A percentile compares a stretch with the other conserved stretches of the same genome.
phyloP scores from a whole-genome alignment of 1,140 invertebrate species.

The Drosophila azteca region DNA sequence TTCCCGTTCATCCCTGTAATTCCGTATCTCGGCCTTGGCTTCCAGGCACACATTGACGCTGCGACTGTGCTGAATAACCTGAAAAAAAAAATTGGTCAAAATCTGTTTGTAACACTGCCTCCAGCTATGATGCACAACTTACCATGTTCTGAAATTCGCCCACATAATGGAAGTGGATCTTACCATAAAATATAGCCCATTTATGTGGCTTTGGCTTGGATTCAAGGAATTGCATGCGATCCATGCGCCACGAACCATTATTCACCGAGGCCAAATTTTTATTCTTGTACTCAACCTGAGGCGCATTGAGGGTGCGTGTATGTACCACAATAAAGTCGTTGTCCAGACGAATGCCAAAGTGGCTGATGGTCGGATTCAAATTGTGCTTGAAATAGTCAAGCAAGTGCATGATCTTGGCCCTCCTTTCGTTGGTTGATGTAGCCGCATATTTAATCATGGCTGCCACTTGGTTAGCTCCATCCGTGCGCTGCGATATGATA shows the following conservation, averaged over 20 bases:
- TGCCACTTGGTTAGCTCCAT: slow-evolving; percentile 85
- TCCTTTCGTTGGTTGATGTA: slow-evolving; percentile 86
- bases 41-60: slow-evolving; percentile 32
- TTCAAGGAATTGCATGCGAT: slow-evolving; percentile 35
- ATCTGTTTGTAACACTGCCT: too few relatives aligned
- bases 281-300: slow-evolving; percentile 84
- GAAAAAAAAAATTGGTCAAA: too few relatives aligned
- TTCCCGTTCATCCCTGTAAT: slow-evolving; percentile 33
- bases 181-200: slow-evolving; percentile 62
- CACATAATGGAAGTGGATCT: slow-evolving; percentile 23
- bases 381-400: slow-evolving; percentile 85
- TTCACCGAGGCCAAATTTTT: background rate
- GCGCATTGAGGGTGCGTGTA: slow-evolving; percentile 86
- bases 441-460: slow-evolving; percentile 88
- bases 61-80: slow-evolving; percentile 7
- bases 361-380: slow-evolving; percentile 84
- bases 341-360: slow-evolving; percentile 86
- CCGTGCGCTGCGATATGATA: slow-evolving; percentile 74
- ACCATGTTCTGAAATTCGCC: slow-evolving; percentile 13
- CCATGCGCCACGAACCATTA: slow-evolving; percentile 67
- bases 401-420: slow-evolving; percentile 87
- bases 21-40: slow-evolving; percentile 26
- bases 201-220: slow-evolving; percentile 49
- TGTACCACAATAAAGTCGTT: slow-evolving; percentile 85
- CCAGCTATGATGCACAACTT: too few relatives aligned